These are phyloP conservation scores for Hemaris fuciformis DNA, from an alignment of 2,888 invertebrate species.

Conservation along the genomic window DNA sequence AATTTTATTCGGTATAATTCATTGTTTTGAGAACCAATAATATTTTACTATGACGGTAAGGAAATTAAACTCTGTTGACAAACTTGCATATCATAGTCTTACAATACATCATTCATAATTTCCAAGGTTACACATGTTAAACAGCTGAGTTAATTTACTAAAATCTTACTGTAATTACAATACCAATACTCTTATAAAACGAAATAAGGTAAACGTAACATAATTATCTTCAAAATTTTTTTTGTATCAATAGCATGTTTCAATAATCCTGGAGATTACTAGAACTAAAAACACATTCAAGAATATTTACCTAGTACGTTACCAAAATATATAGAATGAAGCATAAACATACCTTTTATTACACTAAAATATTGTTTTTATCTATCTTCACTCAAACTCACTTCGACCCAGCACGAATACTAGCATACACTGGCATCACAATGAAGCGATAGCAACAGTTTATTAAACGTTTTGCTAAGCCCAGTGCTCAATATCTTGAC, in stretches of 20 bases:
- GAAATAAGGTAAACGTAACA: background rate
- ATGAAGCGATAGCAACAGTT: slow-evolving; percentile 13
- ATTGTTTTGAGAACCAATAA: no score
- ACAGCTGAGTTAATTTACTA: background rate
- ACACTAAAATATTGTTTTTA: background rate
- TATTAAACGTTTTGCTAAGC: slow-evolving; percentile 39
- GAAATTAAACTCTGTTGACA: background rate
- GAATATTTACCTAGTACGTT: background rate
- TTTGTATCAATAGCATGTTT: no score
- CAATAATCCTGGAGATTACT: background rate
- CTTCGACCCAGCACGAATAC: background rate
- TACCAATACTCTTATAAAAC: background rate
- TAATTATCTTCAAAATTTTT: background rate
- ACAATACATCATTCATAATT: background rate
- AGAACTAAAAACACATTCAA: background rate
- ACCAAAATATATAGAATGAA: background rate
- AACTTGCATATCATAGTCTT: background rate
- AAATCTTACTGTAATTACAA: background rate
- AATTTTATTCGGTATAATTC: no score
- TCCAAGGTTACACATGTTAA: background rate
- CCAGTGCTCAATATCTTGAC: slow-evolving; percentile 29
- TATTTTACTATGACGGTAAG: background rate
- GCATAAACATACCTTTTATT: background rate
- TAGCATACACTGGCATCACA: slow-evolving; percentile 1
- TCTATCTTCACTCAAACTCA: background rate